Conservation (phyloP, 1,140 invertebrate genomes). For the Dolichoris vasculosae region DNA sequence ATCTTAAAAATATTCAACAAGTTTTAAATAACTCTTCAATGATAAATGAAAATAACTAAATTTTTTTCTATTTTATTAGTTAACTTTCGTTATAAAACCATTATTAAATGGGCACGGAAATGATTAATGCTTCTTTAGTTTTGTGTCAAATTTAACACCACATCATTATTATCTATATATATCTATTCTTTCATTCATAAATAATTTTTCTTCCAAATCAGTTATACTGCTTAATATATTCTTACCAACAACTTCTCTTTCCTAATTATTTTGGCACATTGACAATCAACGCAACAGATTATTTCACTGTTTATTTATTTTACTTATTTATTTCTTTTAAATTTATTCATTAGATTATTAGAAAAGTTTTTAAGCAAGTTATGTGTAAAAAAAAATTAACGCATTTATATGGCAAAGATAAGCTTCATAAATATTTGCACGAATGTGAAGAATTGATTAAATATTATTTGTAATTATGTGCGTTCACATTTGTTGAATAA, state of each 20-base stretch:
- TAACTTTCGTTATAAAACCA: not conserved
- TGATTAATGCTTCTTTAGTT: not conserved
- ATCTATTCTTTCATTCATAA: slow-evolving; percentile 13
- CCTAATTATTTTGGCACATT: slow-evolving; percentile 50
- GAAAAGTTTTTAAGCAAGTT: slow-evolving; percentile 48
- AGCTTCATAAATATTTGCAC: slow-evolving; percentile 2
- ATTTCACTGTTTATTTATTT: slow-evolving; percentile 29
- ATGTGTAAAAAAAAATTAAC: slow-evolving; percentile 46
- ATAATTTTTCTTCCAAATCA: not conserved
- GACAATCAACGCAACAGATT: slow-evolving; percentile 41
- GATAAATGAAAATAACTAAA: slow-evolving; percentile 17
- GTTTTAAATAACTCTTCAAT: slow-evolving; percentile 1
- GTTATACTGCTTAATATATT: not conserved
- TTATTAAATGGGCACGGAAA: slow-evolving; percentile 38
- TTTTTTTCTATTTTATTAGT: not conserved
- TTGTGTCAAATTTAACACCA: slow-evolving; percentile 1
- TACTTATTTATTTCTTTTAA: not conserved
- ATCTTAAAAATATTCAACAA: slow-evolving; percentile 17
- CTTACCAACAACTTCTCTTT: slow-evolving; percentile 16
- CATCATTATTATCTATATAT: not conserved
- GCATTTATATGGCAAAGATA: not conserved
- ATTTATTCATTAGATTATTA: not conserved
- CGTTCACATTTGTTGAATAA: slow-evolving; percentile 24
- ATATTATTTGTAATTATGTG: slow-evolving; percentile 22
- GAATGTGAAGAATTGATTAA: slow-evolving; percentile 25